Evolutionary conservation across 64 coral and sea anemone genomes (phyloP), one percentile per base, ranked within the genome.

Genomic region (Dendrophyllia cribrosa): DNA sequence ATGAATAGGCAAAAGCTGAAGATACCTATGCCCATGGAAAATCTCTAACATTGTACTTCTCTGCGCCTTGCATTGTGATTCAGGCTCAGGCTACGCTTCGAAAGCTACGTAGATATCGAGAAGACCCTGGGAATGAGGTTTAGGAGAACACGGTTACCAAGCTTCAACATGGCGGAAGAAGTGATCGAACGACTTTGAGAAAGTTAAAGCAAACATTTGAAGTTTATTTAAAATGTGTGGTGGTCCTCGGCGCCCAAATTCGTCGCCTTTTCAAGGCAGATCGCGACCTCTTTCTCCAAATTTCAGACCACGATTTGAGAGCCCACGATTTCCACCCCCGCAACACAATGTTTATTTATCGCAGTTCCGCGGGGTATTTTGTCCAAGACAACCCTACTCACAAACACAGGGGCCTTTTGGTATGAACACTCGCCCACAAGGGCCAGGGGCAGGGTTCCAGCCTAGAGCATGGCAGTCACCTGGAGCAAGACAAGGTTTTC

Each of bases 191-290:
- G n/a, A n/a, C n/a, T n/a, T n/a, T n/a, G n/a, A n/a, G n/a, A n/a
- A n/a, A n/a, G n/a, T n/a, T n/a, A n/a, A n/a, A n/a, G n/a, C n/a
- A 59, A 65, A 15, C 16, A 51, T 16, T 78, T 0, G 23, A 13
- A 67, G 34, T 66, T 77, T 19, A 17, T 77, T 34, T 25, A 15
- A 26, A 53, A 90, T 58, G 56, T 80, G 59, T 22, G 53, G 74
- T 90, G 77, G 77, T 72, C 76, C 55, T 71, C 65, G 51, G 6
- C 65, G 59, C 13, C 88, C 88, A 15, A 82, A 56, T 59, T 43
- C 59, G 24, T 64, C 78, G 3, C 78, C 26, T 16, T 72, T 55
- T 66, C 76, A 66, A 90, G 63, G 67, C 7, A 11, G 77, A 71
- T 26, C 62, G 4, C 51, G 88, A 90, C 17, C 47, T 56, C 77